Conservation (phyloP, 2,113 vertebrate genomes). For the Bambusicola thoracicus region DNA sequence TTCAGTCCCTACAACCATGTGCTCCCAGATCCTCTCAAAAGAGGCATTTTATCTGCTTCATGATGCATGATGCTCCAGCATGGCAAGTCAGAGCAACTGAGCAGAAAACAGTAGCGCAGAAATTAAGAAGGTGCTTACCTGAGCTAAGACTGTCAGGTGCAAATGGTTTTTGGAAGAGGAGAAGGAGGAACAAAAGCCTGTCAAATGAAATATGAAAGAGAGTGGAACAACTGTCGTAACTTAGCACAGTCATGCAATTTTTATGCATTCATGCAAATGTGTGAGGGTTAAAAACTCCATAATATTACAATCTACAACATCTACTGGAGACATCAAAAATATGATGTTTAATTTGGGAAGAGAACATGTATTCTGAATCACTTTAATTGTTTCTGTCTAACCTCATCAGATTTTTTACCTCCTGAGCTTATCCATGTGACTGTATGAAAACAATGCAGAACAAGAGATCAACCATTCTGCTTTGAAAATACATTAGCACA, state of each 20-base stretch:
- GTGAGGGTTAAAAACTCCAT: not conserved
- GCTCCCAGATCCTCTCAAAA: not conserved
- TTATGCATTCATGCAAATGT: not conserved
- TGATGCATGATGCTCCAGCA: not conserved
- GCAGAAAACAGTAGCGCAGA: not conserved
- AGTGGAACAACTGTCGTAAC: not conserved
- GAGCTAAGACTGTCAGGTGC: not conserved
- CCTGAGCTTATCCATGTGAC: not conserved
- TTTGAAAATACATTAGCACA: not conserved
- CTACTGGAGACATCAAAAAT: not conserved
- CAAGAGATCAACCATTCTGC: not conserved
- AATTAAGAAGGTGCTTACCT: not conserved
- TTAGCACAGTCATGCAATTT: not conserved
- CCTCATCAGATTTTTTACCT: not conserved
- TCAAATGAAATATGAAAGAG: not conserved
- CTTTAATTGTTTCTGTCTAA: not conserved
- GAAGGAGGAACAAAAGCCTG: not conserved
- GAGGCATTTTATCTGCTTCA: accelerated
- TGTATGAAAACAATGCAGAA: not conserved
- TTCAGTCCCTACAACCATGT: not conserved
- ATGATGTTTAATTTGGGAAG: not conserved
- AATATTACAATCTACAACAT: not conserved
- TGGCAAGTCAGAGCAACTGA: not conserved
- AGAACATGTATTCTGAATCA: not conserved
- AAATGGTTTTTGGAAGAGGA: not conserved